These are phyloP conservation scores for Protomyctophum bolini DNA, from an alignment of 2,113 vertebrate genomes.

Conservation along the genomic window DNA sequence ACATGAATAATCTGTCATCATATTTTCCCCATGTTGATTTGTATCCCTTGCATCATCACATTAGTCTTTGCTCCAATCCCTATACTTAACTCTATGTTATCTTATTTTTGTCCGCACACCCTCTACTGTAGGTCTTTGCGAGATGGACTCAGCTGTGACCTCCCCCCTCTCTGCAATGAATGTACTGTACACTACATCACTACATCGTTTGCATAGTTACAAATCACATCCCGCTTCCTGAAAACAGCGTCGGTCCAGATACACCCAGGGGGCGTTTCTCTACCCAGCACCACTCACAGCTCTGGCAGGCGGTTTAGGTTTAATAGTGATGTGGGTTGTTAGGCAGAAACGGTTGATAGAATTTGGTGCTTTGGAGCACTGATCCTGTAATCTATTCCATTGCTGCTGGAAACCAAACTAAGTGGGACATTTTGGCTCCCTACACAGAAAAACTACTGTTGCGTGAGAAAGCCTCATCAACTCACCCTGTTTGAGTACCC, in stretches of 20 bases:
- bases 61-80: not conserved
- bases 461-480: conserved; percentile 21
- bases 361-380: conserved; percentile 55
- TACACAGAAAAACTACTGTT: conserved; percentile 42
- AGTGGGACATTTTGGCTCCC: conserved; percentile 46
- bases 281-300: conserved; percentile 18
- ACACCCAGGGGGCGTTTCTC: conserved; percentile 14
- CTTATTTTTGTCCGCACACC: not conserved
- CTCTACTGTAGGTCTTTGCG: conserved; percentile 7
- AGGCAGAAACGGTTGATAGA: conserved; percentile 40
- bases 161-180: not conserved
- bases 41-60: not conserved
- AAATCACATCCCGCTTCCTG: not conserved
- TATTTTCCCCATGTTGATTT: not conserved
- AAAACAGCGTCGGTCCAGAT: conserved; percentile 1
- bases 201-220: conserved; percentile 5
- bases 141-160: conserved; percentile 18
- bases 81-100: not conserved
- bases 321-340: conserved; percentile 39
- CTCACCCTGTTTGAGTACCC: conserved; percentile 6
- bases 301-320: conserved; percentile 29
- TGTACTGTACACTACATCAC: conserved; percentile 1
- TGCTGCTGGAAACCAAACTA: conserved; percentile 44
- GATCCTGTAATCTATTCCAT: conserved; percentile 55
- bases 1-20: not conserved